A percentile compares a stretch with the other conserved stretches of the same genome.
Evolutionary conservation across 2,113 vertebrate genomes (phyloP).

Genomic region (Pituophis catenifer): DNA sequence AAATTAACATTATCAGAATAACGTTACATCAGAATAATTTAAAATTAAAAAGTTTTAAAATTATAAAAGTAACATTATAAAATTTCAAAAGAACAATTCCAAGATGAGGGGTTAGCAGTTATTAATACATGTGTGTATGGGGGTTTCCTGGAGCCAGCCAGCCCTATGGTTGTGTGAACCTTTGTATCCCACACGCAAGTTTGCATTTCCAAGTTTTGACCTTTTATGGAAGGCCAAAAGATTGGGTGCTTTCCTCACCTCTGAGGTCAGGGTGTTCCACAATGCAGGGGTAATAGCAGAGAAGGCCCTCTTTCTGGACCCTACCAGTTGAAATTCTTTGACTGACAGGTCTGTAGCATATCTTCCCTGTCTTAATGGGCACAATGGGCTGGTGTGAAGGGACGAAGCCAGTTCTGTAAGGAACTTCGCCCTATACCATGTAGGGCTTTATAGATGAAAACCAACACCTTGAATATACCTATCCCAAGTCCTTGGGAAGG

Average conservation of each 20-base stretch:
- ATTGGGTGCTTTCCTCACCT: background rate
- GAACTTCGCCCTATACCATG: background rate
- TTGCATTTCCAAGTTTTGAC: background rate
- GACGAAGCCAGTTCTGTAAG: background rate
- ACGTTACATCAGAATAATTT: background rate
- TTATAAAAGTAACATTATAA: background rate
- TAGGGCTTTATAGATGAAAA: background rate
- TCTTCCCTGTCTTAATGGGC: background rate
- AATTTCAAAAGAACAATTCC: background rate
- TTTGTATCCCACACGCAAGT: background rate
- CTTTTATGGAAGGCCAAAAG: background rate
- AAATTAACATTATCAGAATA: background rate
- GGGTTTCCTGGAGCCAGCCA: background rate
- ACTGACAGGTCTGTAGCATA: background rate
- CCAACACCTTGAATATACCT: background rate
- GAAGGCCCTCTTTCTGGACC: background rate
- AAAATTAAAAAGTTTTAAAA: background rate
- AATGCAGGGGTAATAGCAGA: background rate
- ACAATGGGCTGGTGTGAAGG: background rate
- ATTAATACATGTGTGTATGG: background rate
- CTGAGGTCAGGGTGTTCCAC: background rate
- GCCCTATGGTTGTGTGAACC: background rate
- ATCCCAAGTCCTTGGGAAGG: background rate
- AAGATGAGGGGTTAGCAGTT: background rate
- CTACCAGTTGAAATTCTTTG: background rate